Evolutionary conservation across 1,140 invertebrate genomes (phyloP).

Genomic region (Cherax destructor): DNA sequence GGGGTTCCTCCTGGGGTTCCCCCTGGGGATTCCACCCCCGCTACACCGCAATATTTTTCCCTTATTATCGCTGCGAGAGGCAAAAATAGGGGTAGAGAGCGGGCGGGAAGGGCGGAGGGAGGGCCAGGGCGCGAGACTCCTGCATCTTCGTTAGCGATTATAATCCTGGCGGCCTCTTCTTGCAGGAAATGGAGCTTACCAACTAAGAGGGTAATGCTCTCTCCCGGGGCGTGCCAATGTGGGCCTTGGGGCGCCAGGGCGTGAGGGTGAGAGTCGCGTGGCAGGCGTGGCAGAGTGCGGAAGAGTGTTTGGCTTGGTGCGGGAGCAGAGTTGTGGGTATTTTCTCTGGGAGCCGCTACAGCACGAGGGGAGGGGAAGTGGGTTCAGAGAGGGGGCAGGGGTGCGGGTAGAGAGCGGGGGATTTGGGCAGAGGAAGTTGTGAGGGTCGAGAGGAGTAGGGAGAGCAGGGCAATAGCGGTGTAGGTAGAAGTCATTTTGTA

Average conservation of each 20-base stretch:
- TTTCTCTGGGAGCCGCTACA: slow-evolving; percentile 38
- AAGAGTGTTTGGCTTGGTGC: slow-evolving; percentile 38
- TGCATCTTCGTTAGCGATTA: slow-evolving; percentile 64
- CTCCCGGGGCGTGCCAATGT: not conserved
- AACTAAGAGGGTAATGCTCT: slow-evolving; percentile 61
- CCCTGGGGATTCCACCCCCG: no score
- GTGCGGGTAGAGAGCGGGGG: not conserved
- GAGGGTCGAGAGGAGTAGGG: no score
- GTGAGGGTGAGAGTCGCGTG: slow-evolving; percentile 29
- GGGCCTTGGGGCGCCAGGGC: slow-evolving; percentile 6
- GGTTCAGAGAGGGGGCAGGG: not conserved
- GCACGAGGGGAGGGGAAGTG: not conserved
- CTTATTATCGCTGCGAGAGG: no score
- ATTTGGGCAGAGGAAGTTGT: no score
- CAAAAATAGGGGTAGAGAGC: not conserved
- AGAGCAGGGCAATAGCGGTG: no score
- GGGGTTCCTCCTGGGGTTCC: no score
- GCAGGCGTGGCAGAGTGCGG: slow-evolving; percentile 6
- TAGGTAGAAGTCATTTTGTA: no score
- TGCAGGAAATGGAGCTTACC: slow-evolving; percentile 64
- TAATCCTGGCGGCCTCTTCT: slow-evolving; percentile 62
- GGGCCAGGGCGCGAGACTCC: slow-evolving; percentile 43
- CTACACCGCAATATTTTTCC: no score
- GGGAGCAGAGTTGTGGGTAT: slow-evolving; percentile 49
- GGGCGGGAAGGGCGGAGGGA: not conserved